phyloP scores from a whole-genome alignment of 2,888 invertebrate species.

The Ethmia dodecea region DNA sequence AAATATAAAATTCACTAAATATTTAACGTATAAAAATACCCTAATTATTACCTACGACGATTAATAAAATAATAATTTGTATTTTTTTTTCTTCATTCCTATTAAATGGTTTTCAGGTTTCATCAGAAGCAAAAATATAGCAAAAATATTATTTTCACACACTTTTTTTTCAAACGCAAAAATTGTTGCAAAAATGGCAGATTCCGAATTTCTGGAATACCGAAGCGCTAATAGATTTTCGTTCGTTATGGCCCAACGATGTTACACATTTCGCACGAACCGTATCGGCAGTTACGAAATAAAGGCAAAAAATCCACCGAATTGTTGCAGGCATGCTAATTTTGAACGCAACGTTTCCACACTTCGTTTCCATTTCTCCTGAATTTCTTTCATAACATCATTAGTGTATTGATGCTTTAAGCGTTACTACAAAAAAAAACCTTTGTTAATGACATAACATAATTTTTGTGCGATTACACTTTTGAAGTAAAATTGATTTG shows the following conservation, averaged over 20 bases:
- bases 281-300: slow-evolving; percentile 60
- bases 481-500: too few species aligned
- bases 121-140: too few species aligned
- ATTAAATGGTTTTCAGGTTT: too few species aligned
- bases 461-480: too few species aligned
- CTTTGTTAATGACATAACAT: too few species aligned
- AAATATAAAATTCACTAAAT: too few species aligned
- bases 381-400: slow-evolving; percentile 26
- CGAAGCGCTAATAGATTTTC: slow-evolving; percentile 40
- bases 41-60: neutral
- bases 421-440: too few species aligned
- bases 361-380: slow-evolving; percentile 28
- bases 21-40: neutral
- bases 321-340: slow-evolving; percentile 66
- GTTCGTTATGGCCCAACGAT: slow-evolving; percentile 54
- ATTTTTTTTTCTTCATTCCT: too few species aligned
- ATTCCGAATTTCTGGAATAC: too few species aligned
- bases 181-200: too few species aligned
- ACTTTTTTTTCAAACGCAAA: too few species aligned
- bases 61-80: neutral
- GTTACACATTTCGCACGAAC: slow-evolving; percentile 65
- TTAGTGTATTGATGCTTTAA: slow-evolving; percentile 7
- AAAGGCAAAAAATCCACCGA: slow-evolving; percentile 47
- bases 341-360: slow-evolving; percentile 44
- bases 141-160: too few species aligned